phyloP scores from a whole-genome alignment of 2,113 vertebrate genomes.

The Tonatia bakeri region DNA sequence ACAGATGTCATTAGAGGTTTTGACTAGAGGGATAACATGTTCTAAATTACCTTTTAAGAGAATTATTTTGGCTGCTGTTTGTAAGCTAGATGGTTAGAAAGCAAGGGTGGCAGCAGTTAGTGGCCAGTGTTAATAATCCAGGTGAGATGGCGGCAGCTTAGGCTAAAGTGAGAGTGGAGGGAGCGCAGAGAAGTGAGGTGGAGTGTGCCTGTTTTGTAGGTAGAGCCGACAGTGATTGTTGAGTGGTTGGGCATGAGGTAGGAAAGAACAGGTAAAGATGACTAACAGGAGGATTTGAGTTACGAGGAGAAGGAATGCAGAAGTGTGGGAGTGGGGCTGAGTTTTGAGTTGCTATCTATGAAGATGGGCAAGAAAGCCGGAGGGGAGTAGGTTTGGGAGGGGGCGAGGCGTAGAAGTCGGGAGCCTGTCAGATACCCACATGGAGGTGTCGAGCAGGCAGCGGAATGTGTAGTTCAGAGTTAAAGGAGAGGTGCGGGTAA shows the following conservation, averaged over 20 bases:
- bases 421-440: not conserved
- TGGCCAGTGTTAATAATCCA: not conserved
- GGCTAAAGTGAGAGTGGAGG: not conserved
- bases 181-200: not conserved
- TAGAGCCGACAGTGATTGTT: not conserved
- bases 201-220: not conserved
- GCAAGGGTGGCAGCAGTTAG: not conserved
- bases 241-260: not conserved
- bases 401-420: not conserved
- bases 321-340: not conserved
- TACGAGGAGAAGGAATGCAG: not conserved
- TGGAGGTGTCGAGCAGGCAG: not conserved
- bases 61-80: not conserved
- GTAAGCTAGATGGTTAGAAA: conserved; percentile 7
- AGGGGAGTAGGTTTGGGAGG: not conserved
- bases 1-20: not conserved
- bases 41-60: not conserved
- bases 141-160: not conserved
- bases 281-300: not conserved
- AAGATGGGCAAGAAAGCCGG: not conserved
- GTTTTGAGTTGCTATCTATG: not conserved
- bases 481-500: not conserved
- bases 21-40: not conserved
- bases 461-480: not conserved
- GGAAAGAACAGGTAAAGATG: not conserved